Base-by-base conservation (phyloP, 2,113 vertebrate species). In the Ginglymostoma cirratum region DNA sequence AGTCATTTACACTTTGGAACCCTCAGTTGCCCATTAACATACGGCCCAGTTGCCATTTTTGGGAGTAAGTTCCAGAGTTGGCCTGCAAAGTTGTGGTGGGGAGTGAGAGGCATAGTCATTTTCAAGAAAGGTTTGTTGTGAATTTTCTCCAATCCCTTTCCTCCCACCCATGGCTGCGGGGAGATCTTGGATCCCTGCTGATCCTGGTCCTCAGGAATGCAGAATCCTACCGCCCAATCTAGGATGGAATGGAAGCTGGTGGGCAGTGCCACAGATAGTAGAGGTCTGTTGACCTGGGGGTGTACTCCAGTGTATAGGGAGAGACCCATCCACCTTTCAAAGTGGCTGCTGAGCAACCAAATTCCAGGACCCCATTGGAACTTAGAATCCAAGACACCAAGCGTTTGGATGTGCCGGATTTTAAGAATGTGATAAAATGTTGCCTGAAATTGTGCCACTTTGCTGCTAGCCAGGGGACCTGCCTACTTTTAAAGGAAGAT, bases 371-470 rank as follows among this genome's bases (percentile, higher is more conserved):
- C 55, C 80, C 34, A 65, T 34, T 70, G 48, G 78, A 86, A 38
- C 72, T 48, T 3, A 48, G 61, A 21, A n/a, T 70, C 80, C 95
- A 80, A 66, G 55, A 69, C 48, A 30, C 52, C 95, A 66, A 96
- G 61, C 95, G 27, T 95, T 95, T 70, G 93, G 93, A 94, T 70
- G 93, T 94, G 94, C 69, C 69, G 94, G 94, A 95, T 72, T 95
- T 72, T 95, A 72, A 45, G 94, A 95, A 95, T 95, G 94, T 95
- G 94, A 67, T 45, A 95, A 95, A 95, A 52, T 95, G 94, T 72
- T 95, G 94, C 94, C 94, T 95, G 94, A 95, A 95, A 72, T 52
- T 95, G 94, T 95, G 94, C 94, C 94, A 45, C 45, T 27, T 30
- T 52, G 94, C 69, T 95, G 69, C 67, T 95, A 45, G 87, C 87